These are phyloP conservation scores for Aviceda subcristata DNA, from an alignment of 2,113 vertebrate genomes.

Conservation along the genomic window DNA sequence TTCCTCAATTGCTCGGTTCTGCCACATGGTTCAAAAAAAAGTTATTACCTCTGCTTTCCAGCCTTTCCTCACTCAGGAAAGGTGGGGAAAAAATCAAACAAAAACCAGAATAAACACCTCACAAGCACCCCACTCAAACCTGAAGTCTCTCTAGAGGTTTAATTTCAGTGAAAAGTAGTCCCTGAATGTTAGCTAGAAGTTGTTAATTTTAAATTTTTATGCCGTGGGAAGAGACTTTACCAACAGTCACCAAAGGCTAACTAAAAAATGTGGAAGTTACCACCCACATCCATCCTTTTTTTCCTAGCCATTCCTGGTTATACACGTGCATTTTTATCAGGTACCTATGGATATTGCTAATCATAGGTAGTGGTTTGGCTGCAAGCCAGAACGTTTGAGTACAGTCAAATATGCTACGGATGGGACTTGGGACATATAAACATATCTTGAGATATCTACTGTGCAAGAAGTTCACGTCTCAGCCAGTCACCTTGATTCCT, in stretches of 20 bases:
- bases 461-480: rapidly evolving
- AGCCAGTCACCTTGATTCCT: neutral
- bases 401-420: neutral
- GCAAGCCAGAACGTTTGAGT: neutral
- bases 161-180: neutral
- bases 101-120: neutral
- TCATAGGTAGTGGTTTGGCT: neutral
- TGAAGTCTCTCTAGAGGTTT: neutral
- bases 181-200: neutral
- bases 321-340: neutral
- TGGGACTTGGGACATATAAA: neutral
- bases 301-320: neutral
- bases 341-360: neutral
- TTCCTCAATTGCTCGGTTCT: neutral
- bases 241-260: neutral
- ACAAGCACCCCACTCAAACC: neutral
- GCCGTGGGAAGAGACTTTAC: neutral
- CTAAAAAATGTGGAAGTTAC: neutral
- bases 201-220: neutral
- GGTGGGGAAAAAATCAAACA: rapidly evolving
- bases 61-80: neutral
- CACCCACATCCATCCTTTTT: neutral
- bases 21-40: neutral
- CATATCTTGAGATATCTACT: neutral
- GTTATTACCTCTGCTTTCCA: neutral